Evolutionary conservation across 1,140 invertebrate species (phyloP).

Genomic region (Brachionus sp.): DNA sequence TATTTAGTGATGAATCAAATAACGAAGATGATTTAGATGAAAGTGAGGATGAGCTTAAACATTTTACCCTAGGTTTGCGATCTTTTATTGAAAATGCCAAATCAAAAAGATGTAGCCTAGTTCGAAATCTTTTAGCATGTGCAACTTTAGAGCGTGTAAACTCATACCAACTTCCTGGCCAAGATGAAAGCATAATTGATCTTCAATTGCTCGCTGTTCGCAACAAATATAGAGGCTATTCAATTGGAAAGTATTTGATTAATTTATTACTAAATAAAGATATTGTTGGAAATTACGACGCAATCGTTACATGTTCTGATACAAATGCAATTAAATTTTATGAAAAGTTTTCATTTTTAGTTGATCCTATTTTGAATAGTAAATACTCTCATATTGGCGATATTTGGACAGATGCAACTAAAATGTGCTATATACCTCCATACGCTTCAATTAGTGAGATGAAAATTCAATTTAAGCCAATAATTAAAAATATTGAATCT

Average conservation of each 20-base stretch:
- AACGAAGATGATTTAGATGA: not conserved
- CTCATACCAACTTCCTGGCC: not conserved
- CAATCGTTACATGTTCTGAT: slow-evolving; percentile 31
- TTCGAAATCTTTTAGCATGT: not conserved
- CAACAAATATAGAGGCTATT: slow-evolving; percentile 26
- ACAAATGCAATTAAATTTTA: slow-evolving; percentile 31
- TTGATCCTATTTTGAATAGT: slow-evolving; percentile 14
- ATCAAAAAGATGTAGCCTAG: not conserved
- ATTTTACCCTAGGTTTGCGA: not conserved
- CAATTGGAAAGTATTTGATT: slow-evolving; percentile 25
- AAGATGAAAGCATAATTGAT: slow-evolving; percentile 19
- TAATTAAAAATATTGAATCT: not conserved
- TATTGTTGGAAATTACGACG: slow-evolving; percentile 35
- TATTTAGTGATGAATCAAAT: not conserved
- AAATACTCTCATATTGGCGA: slow-evolving; percentile 41
- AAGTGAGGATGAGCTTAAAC: not conserved
- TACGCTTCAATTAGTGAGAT: not conserved
- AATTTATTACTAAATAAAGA: slow-evolving; percentile 1
- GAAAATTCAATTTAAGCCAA: not conserved
- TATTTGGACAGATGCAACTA: slow-evolving; percentile 9
- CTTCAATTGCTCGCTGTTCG: not conserved
- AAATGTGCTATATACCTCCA: slow-evolving; percentile 42
- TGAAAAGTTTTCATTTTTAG: slow-evolving; percentile 14
- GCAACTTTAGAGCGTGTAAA: not conserved
- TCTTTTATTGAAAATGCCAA: slow-evolving; percentile 7